A percentile compares a stretch with the other conserved stretches of the same genome.
phyloP scores from a whole-genome alignment of 2,113 vertebrate genomes.

The Callionymus lyra region DNA sequence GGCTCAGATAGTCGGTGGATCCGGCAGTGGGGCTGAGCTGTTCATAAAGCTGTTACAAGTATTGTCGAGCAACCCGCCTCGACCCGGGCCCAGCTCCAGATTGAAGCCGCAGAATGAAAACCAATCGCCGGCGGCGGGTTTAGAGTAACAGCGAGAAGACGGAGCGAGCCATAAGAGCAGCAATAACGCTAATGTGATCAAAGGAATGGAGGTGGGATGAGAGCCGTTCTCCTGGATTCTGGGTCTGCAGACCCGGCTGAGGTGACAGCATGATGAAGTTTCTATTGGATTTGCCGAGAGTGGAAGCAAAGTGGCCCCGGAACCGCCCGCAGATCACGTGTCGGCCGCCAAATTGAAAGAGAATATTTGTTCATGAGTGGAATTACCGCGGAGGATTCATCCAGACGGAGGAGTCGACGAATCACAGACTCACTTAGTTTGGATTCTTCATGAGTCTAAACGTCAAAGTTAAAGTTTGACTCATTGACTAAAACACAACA shows the following conservation, averaged over 20 bases:
- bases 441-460: background rate
- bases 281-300: constrained; percentile 57
- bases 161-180: constrained; percentile 58
- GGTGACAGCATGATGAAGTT: constrained; percentile 65
- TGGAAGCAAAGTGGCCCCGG: constrained; percentile 39
- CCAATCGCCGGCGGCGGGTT: constrained; percentile 61
- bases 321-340: constrained; percentile 33
- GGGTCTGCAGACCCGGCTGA: constrained; percentile 53
- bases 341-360: constrained; percentile 47
- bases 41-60: constrained; percentile 43
- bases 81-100: constrained; percentile 43
- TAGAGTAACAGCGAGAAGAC: constrained; percentile 54
- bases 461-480: too few species aligned
- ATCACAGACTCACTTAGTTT: background rate
- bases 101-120: constrained; percentile 54
- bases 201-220: constrained; percentile 65
- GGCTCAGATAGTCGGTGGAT: background rate
- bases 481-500: too few species aligned
- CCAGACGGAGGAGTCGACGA: background rate
- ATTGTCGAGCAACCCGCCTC: constrained; percentile 34
- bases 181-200: constrained; percentile 73
- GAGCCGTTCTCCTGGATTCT: constrained; percentile 55
- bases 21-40: constrained; percentile 7
- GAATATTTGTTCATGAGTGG: constrained; percentile 29
- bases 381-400: constrained; percentile 10